Base-by-base conservation (phyloP, 1,140 invertebrate genomes). In the Aphaenogaster ashmeadi region DNA sequence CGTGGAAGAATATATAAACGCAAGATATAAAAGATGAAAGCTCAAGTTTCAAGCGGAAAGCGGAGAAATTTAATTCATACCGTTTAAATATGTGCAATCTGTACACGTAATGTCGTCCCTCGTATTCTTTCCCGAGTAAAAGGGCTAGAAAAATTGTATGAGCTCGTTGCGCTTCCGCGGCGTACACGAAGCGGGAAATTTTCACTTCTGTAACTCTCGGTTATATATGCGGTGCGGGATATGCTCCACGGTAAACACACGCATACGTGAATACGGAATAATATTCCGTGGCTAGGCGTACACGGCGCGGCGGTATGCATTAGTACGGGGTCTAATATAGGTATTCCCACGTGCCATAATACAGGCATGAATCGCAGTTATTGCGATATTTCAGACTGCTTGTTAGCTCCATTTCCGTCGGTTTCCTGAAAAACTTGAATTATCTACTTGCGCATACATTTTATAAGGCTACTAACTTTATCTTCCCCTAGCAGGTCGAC, bases 81-180 rank as follows among this genome's bases (percentile, higher is more conserved):
- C 18, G n/a, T 84, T 75, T 84, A 84, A 84, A 75, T 83, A 83
- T 60, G 54, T 84, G 69, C 69, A 84, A 75, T 84, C 80, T 84
- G 80, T 83, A 60, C 27, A 36, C 54, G n/a, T 47, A 60, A 58
- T 60, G 80, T 83, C 41, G 38, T 38, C 69, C 36, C 47, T 80
- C 18, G 21, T 80, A 67, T 69, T 50, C 9, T 54, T 81, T 71
- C 21, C 41, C 36, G 13, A 13, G 3, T 56, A 81, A 81, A 69
- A 54, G 21, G 8, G 15, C 8, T 38, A 41, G 50, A 54, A 81
- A 81, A 81, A 81, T 81, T 3, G n/a, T 74, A 83, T 6, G 27
- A 47, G n/a, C 41, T n/a, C 41, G 54, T 84, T 74, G 36, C 33
- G 69, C 69, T 83, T 60, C 54, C 56, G 27, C 27, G 18, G 69